Evolutionary conservation across 35 echinoderm and acorn worm genomes (phyloP), one percentile per base, ranked within the genome.

Genomic region (Apostichopus japonicus): DNA sequence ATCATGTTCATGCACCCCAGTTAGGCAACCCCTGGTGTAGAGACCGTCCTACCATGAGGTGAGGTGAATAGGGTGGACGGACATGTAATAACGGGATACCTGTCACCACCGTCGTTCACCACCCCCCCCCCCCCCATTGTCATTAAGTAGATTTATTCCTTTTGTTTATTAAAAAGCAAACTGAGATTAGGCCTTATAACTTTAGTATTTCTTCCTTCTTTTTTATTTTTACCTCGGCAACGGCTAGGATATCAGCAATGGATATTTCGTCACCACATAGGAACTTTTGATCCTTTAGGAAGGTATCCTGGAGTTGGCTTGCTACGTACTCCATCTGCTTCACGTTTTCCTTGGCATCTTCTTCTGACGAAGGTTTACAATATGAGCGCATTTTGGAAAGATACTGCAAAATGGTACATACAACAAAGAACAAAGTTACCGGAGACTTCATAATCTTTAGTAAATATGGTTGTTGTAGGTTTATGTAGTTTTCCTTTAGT

Each of bases 261-360:
- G 79, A 83, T 83, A 83, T 83, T 83, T 83, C 79, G 16, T 83
- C 79, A 53, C 79, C 79, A 53, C 79, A 83, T 6, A 83, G 79
- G 54, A 83, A 83, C 79, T 8, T 8, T 17, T 83, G 7, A 83
- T 83, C 79, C 79, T 83, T 83, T 15, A 83, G 51, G 17, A 83
- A 83, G 2, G 79, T 83, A 17, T 83, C 79, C 54, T 83, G 24
- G 33, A 83, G 79, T 83, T 83, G 22, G 8, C 24, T 83, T 53
- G 79, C 79, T 14, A 82, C 79, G 27, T 82, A 54, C 7, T 51
- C 24, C 79, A 82, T 82, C 4, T 54, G 53, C 16, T 56, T 33
- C 52, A 93, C 62, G 24, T 57, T 15, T 7, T 88, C 33, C 25
- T 77, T 75, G 3, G 75, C 70, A 17, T 87, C 84, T 8, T 22